Evolutionary conservation across 2,797 vertebrate species (phyloP), one percentile per base, ranked within the genome.

Genomic region (Bradypodion ventrale): DNA sequence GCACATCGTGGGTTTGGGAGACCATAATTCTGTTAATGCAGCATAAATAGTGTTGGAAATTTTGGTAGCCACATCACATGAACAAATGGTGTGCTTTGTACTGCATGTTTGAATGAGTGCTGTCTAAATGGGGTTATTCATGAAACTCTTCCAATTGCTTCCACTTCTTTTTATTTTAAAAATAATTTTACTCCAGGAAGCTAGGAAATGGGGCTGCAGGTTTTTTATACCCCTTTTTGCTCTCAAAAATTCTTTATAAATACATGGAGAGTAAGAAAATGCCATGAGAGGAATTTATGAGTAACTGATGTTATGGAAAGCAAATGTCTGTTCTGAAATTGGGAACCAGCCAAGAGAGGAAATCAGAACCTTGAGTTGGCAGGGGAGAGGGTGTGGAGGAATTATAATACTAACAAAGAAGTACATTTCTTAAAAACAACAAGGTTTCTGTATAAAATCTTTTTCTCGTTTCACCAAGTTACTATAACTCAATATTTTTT

Each of bases 81-180:
- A 92, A 84, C 2, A 1, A 10, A 75, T 87, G 85, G 40, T 27
- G 40, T 5, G 37, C 42, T 83, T 78, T 87, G 85, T 74, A 83
- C 62, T 46, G 79, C 78, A 68, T 49, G 77, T 72, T 76, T 86
- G 42, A 89, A 88, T 80, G 85, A 27, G 29, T 87, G 12, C 32
- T 81, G 25, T 80, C 82, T 84, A 86, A 70, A 87, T 3, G 60
- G 21, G 90, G 78, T 21, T 81, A 88, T 74, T 88, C 7, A 0
- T 27, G 60, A 84, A 86, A 1, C 25, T 59, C 1, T 19, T 69
- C 83, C 23, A n/a, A 23, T 19, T 35, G 46, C 10, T 32, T 52
- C 27, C 32, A 37, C 15, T n/a, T 68, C 32, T 52, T 80, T 19
- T 21, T 32, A 8, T 65, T 78, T 63, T 42, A 68, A 80, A 83